phyloP scores from a whole-genome alignment of 2,113 vertebrate species.

The Megaceryle maxima region DNA sequence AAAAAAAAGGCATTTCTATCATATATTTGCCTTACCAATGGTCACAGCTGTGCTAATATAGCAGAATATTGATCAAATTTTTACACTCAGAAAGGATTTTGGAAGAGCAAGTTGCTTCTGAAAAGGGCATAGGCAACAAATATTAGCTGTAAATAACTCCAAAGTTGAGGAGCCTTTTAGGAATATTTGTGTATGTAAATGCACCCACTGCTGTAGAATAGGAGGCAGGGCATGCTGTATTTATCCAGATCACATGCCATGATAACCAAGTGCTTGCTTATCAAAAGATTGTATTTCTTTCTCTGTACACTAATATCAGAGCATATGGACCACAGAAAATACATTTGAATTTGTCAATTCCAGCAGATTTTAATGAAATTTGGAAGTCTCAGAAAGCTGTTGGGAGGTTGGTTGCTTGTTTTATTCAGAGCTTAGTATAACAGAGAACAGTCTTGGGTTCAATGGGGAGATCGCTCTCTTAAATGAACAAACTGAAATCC shows the following conservation, averaged over 20 bases:
- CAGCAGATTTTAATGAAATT: background rate
- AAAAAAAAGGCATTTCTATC: background rate
- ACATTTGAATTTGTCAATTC: background rate
- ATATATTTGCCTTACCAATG: background rate
- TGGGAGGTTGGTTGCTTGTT: background rate
- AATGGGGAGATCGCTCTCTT: background rate
- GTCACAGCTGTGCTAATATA: constrained; percentile 33
- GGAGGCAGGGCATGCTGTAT: background rate
- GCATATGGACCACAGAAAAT: background rate
- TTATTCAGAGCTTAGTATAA: background rate
- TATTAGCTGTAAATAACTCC: constrained; percentile 44
- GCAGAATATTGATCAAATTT: constrained; percentile 26
- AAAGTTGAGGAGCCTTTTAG: background rate
- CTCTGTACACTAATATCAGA: background rate
- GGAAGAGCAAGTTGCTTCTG: background rate
- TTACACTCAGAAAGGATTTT: constrained; percentile 14
- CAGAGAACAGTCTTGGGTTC: background rate
- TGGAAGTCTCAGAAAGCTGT: background rate
- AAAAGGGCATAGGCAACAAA: constrained; percentile 34
- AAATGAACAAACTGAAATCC: background rate
- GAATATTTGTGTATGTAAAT: constrained; percentile 43
- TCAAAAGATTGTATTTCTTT: background rate
- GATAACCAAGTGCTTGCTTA: background rate
- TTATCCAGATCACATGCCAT: background rate
- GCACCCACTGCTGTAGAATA: background rate